phyloP scores from a whole-genome alignment of 2,888 invertebrate species.

The Drosophila suboccidentalis region DNA sequence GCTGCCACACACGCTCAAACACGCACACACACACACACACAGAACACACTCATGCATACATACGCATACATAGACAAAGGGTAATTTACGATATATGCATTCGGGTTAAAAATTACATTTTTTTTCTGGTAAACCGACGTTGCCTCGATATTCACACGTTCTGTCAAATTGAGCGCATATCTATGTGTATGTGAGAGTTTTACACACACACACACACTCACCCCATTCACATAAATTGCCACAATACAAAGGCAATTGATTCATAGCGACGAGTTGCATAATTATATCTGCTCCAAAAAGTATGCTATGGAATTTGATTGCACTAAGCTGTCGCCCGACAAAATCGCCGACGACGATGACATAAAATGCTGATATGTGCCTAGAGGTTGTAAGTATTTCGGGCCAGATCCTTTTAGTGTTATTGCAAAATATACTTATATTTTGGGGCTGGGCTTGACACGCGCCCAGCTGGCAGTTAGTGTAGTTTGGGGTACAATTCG shows the following conservation, averaged over 20 bases:
- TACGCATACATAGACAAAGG: constrained; percentile 36
- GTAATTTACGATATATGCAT: constrained; percentile 66
- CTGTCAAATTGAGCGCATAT: constrained; percentile 46
- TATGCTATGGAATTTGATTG: constrained; percentile 40
- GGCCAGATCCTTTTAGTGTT: constrained; percentile 73
- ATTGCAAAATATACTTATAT: constrained; percentile 68
- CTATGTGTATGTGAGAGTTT: constrained; percentile 3
- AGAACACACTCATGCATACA: constrained; percentile 11
- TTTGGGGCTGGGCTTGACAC: constrained; percentile 33
- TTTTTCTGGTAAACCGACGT: constrained; percentile 72
- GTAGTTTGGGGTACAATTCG: constrained; percentile 80
- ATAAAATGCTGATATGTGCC: constrained; percentile 5
- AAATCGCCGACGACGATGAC: constrained; percentile 6
- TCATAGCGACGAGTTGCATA: constrained; percentile 55
- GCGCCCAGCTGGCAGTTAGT: constrained; percentile 57
- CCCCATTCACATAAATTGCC: constrained; percentile 61
- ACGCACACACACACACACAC: constrained; percentile 16
- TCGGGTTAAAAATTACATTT: constrained; percentile 73
- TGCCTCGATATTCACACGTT: constrained; percentile 80
- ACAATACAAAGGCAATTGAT: constrained; percentile 55
- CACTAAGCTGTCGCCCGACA: constrained; percentile 34
- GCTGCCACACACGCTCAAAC: constrained; percentile 31
- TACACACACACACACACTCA: constrained; percentile 13
- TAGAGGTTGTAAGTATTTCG: constrained; percentile 2
- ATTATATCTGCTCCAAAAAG: constrained; percentile 52